Evolutionary conservation across 2,888 invertebrate genomes (phyloP).

Genomic region (Mesorhabditis belari): DNA sequence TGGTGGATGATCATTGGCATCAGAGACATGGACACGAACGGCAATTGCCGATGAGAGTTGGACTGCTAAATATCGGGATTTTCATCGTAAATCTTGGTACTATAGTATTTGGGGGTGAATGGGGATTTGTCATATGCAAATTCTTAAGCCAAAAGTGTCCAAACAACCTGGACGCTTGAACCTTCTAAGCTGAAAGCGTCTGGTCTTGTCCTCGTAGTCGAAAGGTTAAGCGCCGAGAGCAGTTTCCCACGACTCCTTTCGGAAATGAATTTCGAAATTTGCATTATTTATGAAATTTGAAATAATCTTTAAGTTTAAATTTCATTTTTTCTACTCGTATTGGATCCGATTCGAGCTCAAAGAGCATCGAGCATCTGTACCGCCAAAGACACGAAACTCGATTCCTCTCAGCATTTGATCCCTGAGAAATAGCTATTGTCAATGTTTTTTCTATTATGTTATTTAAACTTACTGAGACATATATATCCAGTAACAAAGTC

Average conservation of each 20-base stretch:
- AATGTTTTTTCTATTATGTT: no score
- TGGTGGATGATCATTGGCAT: conserved; percentile 81
- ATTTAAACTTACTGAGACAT: no score
- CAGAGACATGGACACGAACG: conserved; percentile 46
- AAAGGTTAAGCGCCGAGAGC: conserved; percentile 82
- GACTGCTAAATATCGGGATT: no score
- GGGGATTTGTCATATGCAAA: not conserved
- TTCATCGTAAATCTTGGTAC: no score
- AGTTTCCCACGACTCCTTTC: conserved; percentile 63
- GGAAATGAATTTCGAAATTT: conserved; percentile 59
- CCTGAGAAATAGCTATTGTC: not conserved
- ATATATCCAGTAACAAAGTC: no score
- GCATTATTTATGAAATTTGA: not conserved
- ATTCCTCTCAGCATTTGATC: conserved; percentile 68
- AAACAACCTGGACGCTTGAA: conserved; percentile 66
- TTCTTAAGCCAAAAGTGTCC: not conserved
- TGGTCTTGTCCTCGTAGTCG: conserved; percentile 85
- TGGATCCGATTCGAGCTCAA: conserved; percentile 39
- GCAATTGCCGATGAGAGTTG: conserved; percentile 48
- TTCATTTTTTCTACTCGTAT: no score
- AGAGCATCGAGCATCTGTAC: conserved; percentile 64
- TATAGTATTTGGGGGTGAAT: not conserved
- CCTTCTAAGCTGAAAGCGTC: conserved; percentile 81
- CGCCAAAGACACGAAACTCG: conserved; percentile 87
- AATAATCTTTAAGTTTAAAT: no score